phyloP scores from a whole-genome alignment of 2,888 invertebrate species.

The Lithophane ornitopus region DNA sequence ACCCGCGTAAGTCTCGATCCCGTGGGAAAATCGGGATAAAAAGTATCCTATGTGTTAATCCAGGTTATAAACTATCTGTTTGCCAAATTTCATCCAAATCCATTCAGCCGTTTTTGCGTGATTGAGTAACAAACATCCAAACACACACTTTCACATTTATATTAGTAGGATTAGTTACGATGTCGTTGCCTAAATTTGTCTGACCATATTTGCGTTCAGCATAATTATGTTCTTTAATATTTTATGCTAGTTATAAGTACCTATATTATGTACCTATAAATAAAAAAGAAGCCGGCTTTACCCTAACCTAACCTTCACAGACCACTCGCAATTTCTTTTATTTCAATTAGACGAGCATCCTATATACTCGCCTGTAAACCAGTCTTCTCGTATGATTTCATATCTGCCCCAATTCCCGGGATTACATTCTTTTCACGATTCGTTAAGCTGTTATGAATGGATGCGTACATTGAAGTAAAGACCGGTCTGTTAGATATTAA shows the following conservation, averaged over 20 bases:
- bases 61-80: no score
- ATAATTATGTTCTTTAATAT: not conserved
- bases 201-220: not conserved
- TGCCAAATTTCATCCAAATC: no score
- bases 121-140: no score
- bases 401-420: conserved; percentile 48
- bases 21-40: no score
- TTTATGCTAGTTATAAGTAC: not conserved
- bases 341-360: conserved; percentile 8
- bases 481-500: conserved; percentile 18
- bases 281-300: no score
- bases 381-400: conserved; percentile 47
- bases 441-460: conserved; percentile 49
- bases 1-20: no score
- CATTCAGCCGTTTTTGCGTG: no score
- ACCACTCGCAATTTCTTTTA: not conserved
- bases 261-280: no score
- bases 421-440: conserved; percentile 62
- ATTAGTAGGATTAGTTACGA: no score
- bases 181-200: not conserved
- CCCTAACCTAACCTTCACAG: no score
- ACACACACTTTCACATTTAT: no score
- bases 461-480: not conserved
- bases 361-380: conserved; percentile 18
- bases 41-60: no score